Percentiles rank a stretch among this genome's conserved stretches.
Conservation (phyloP, 2,888 invertebrate genomes). For the Adineta ricciae region DNA sequence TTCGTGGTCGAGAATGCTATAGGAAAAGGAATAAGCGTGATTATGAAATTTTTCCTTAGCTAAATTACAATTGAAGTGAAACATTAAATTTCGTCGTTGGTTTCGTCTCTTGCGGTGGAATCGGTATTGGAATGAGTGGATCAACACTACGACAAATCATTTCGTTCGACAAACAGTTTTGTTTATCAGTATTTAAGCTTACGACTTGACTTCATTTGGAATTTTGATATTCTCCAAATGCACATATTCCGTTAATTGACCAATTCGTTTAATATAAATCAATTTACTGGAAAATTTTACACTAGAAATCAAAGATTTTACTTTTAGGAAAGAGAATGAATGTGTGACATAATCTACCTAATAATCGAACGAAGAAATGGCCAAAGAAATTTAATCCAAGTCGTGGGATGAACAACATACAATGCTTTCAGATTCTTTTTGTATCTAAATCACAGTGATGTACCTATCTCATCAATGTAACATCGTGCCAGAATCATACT, state of each 20-base stretch:
- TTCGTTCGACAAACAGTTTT: too few species aligned
- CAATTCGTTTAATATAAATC: constrained; percentile 87
- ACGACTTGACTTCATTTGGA: constrained; percentile 79
- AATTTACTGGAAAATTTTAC: constrained; percentile 95
- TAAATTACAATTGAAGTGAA: constrained; percentile 64
- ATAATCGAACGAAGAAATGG: constrained; percentile 88
- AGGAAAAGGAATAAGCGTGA: too few species aligned
- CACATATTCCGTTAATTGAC: constrained; percentile 76
- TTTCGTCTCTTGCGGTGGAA: constrained; percentile 46
- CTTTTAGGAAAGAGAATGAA: too few species aligned
- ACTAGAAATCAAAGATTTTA: constrained; percentile 54
- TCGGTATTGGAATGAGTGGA: not conserved
- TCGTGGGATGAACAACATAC: constrained; percentile 86
- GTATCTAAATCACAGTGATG: constrained; percentile 55
- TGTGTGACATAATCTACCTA: constrained; percentile 52
- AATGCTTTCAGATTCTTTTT: constrained; percentile 96
- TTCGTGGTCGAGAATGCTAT: constrained; percentile 72
- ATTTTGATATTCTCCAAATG: constrained; percentile 79
- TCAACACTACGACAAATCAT: not conserved
- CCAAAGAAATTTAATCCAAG: constrained; percentile 58
- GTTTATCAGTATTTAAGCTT: constrained; percentile 51
- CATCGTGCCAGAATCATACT: constrained; percentile 50
- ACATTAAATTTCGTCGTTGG: constrained; percentile 89
- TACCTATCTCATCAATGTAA: too few species aligned
- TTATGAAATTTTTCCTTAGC: too few species aligned